Evolutionary conservation across 1,140 invertebrate species (phyloP).

Genomic region (Dolichoris vasculosae): DNA sequence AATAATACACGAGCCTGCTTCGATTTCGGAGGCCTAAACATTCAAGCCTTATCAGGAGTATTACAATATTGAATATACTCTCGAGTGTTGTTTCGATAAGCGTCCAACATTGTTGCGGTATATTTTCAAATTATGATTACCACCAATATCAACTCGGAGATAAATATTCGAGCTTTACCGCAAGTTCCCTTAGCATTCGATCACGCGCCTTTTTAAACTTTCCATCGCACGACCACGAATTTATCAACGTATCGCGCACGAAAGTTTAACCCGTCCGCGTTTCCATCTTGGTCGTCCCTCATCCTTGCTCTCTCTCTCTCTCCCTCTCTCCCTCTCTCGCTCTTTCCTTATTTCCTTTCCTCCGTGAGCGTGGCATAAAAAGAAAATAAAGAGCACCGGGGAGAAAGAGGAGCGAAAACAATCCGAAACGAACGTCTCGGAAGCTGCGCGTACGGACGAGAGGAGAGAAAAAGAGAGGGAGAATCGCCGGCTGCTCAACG

Average conservation of each 20-base stretch:
- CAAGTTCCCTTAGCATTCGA: no score
- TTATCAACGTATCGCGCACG: neutral
- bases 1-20: neutral
- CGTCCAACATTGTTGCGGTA: neutral
- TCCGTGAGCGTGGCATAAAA: neutral
- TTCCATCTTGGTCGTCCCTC: neutral
- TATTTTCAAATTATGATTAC: neutral
- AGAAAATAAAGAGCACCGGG: neutral
- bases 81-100: neutral
- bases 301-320: neutral
- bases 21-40: neutral
- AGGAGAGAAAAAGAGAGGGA: slow-evolving; percentile 11
- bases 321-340: neutral
- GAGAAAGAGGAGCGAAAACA: slow-evolving; percentile 2
- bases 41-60: neutral
- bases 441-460: neutral
- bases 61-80: neutral
- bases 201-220: neutral
- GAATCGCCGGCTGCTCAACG: slow-evolving; percentile 65
- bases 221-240: neutral
- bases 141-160: neutral
- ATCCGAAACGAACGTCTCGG: slow-evolving; percentile 5
- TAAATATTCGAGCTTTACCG: no score
- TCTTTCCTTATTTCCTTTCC: neutral
- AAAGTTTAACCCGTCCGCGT: no score